phyloP scores from a whole-genome alignment of 1,140 invertebrate species.

The Brachionus rubens region DNA sequence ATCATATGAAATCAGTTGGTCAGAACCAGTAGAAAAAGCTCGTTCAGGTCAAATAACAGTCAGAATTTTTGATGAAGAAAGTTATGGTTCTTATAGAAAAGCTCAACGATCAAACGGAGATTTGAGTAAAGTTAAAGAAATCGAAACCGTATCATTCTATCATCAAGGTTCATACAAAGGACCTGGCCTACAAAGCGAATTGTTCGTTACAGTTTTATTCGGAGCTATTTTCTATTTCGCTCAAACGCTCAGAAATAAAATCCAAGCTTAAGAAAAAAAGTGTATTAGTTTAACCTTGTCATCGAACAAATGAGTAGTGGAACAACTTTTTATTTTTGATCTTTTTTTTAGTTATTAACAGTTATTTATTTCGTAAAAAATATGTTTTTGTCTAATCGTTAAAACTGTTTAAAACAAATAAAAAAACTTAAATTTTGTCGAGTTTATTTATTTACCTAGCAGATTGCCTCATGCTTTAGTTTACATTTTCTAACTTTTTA shows the following conservation, averaged over 20 bases:
- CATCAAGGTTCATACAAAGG: constrained; percentile 39
- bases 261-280: neutral
- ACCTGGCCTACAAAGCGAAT: constrained; percentile 14
- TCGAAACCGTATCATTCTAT: neutral
- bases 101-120: constrained; percentile 26
- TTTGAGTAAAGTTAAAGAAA: constrained; percentile 26
- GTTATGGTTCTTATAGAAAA: constrained; percentile 19
- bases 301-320: neutral
- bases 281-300: neutral
- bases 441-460: too few relatives aligned
- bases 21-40: neutral
- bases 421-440: too few relatives aligned
- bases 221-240: constrained; percentile 31
- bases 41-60: constrained; percentile 9
- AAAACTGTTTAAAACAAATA: too few relatives aligned
- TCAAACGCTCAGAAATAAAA: neutral
- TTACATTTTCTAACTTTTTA: too few relatives aligned
- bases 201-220: constrained; percentile 18
- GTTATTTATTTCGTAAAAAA: too few relatives aligned
- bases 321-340: neutral
- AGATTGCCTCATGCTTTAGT: too few relatives aligned
- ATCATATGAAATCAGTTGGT: constrained; percentile 39
- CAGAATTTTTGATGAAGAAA: constrained; percentile 32
- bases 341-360: too few relatives aligned
- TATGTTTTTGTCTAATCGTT: too few relatives aligned